Percentiles rank a stretch among this genome's conserved stretches.
Evolutionary conservation across 2,797 vertebrate genomes (phyloP).

Genomic region (Knipowitschia caucasica): DNA sequence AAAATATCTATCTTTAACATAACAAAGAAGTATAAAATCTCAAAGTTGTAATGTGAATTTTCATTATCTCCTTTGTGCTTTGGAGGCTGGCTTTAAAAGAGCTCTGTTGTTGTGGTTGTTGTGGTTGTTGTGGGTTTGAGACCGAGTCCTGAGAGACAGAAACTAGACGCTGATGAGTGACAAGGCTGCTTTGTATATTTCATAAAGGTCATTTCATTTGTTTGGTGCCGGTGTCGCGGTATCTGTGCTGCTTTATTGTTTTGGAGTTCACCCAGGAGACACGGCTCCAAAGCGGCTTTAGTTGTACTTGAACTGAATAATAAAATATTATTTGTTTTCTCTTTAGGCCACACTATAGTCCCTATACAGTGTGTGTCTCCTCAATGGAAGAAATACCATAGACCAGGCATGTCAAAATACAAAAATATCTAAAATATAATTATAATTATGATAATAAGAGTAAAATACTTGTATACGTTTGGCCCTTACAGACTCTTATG

Average conservation of each 20-base stretch:
- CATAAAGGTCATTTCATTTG: constrained; percentile 6
- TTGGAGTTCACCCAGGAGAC: neutral
- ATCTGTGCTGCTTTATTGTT: neutral
- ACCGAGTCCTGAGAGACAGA: neutral
- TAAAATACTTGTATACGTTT: too few relatives aligned
- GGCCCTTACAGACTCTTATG: too few relatives aligned
- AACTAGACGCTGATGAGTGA: neutral
- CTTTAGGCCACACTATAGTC: neutral
- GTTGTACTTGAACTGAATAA: neutral
- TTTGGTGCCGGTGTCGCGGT: neutral
- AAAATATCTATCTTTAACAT: too few relatives aligned
- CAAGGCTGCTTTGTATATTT: neutral
- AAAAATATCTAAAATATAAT: too few relatives aligned
- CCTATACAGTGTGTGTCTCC: too few relatives aligned
- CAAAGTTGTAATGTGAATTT: too few relatives aligned
- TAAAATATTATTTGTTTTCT: neutral
- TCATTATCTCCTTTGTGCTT: neutral
- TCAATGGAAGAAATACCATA: too few relatives aligned
- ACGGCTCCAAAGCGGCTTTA: neutral
- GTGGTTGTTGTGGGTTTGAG: neutral
- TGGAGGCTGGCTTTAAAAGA: neutral
- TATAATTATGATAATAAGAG: too few relatives aligned
- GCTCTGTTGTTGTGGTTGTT: neutral
- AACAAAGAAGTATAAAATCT: too few relatives aligned
- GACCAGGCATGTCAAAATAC: too few relatives aligned